These are phyloP conservation scores for Drosophila testacea DNA, from an alignment of 2,888 invertebrate species.

Conservation along the genomic window DNA sequence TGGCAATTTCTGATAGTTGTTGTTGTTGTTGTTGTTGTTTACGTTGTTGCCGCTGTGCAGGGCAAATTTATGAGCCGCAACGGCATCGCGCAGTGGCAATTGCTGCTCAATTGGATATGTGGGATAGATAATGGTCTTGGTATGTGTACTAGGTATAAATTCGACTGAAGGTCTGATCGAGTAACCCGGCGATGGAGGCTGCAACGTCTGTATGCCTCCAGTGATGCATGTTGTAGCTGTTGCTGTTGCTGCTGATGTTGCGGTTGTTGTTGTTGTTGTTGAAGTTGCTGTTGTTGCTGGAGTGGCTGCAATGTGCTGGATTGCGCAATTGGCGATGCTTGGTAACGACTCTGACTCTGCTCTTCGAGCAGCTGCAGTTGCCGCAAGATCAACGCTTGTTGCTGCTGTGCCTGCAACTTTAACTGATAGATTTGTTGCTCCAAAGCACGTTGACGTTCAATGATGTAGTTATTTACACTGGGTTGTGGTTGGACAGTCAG, in stretches of 20 bases:
- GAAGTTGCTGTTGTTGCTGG: constrained; percentile 54
- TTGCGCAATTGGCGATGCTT: constrained; percentile 56
- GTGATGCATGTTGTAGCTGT: constrained; percentile 79
- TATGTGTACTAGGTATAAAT: constrained; percentile 83
- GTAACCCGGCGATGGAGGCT: constrained; percentile 77
- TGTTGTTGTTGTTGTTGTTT: constrained; percentile 46
- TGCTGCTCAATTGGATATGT: constrained; percentile 86
- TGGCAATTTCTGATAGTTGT: constrained; percentile 64
- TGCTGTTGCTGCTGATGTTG: constrained; percentile 29
- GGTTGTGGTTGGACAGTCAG: constrained; percentile 45
- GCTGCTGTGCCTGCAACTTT: constrained; percentile 89
- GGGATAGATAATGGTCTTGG: constrained; percentile 74
- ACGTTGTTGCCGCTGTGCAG: constrained; percentile 45
- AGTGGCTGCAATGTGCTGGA: constrained; percentile 66
- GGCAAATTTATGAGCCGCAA: constrained; percentile 85
- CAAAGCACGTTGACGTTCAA: constrained; percentile 88
- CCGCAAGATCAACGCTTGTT: constrained; percentile 89
- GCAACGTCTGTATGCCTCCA: constrained; percentile 68
- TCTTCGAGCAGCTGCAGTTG: constrained; percentile 88
- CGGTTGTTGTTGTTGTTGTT: constrained; percentile 45
- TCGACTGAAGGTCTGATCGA: constrained; percentile 84
- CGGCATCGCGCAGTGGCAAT: constrained; percentile 87
- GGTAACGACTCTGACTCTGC: constrained; percentile 83
- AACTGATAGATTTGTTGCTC: constrained; percentile 90
- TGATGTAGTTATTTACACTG: constrained; percentile 77